phyloP scores from a whole-genome alignment of 2,888 invertebrate species.

The Cecidostiba fungosa region DNA sequence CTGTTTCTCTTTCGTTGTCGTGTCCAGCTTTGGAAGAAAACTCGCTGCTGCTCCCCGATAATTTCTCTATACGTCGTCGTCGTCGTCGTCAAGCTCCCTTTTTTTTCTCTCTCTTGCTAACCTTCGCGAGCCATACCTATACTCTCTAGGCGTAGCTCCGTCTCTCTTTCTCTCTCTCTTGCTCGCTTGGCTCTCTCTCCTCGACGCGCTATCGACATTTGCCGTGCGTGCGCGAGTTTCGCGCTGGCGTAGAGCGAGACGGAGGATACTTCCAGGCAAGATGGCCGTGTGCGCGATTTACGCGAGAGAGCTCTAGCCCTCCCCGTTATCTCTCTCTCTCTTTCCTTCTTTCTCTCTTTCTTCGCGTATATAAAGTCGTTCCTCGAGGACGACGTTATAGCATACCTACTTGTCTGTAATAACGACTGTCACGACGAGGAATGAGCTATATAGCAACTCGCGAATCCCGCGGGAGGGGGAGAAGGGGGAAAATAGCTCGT shows the following conservation, averaged over 20 bases:
- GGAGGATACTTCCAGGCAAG: constrained; percentile 73
- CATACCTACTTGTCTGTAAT: neutral
- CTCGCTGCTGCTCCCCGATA: neutral
- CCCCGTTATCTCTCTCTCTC: constrained; percentile 1
- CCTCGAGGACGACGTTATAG: neutral
- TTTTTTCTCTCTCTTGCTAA: constrained; percentile 4
- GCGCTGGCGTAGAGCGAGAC: constrained; percentile 67
- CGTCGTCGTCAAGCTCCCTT: neutral
- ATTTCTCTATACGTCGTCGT: neutral
- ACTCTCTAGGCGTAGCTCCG: neutral
- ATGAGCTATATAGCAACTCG: neutral
- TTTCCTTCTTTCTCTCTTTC: neutral
- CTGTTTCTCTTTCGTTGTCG: neutral
- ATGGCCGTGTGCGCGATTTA: constrained; percentile 76
- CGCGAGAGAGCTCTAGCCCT: constrained; percentile 48
- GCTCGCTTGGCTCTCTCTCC: constrained; percentile 6
- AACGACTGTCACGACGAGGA: neutral
- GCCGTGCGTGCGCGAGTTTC: constrained; percentile 28
- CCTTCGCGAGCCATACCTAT: constrained; percentile 12
- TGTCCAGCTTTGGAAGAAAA: no score
- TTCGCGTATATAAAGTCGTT: neutral
- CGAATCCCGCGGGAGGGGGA: neutral
- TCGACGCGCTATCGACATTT: constrained; percentile 50
- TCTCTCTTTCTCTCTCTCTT: neutral
- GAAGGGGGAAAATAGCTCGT: constrained; percentile 15